Percentiles rank a stretch among this genome's conserved stretches.
These are phyloP conservation scores for Phylloscopus whistleri DNA, from an alignment of 2,113 vertebrate species.

Conservation along the genomic window DNA sequence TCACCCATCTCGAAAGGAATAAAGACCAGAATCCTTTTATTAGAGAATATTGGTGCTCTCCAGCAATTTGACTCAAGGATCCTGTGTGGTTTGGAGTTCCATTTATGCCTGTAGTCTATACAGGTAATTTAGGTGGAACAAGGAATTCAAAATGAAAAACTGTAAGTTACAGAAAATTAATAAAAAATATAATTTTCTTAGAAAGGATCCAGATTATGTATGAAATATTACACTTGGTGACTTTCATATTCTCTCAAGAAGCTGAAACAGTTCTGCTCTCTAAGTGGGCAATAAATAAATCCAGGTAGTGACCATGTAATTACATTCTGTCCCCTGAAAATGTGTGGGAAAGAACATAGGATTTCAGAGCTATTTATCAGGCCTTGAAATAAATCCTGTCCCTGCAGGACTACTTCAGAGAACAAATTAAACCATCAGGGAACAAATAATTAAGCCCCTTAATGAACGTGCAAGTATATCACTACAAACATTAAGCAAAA, in stretches of 20 bases:
- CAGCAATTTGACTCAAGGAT: background rate
- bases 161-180: background rate
- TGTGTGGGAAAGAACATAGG: background rate
- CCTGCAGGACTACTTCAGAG: background rate
- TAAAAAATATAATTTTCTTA: background rate
- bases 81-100: background rate
- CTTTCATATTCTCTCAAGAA: background rate
- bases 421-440: background rate
- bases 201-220: background rate
- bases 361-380: background rate
- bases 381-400: background rate
- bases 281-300: background rate
- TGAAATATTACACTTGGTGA: background rate
- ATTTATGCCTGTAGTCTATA: background rate
- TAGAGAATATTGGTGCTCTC: background rate
- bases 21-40: background rate
- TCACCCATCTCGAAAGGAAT: background rate
- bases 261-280: background rate
- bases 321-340: background rate
- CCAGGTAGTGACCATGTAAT: background rate
- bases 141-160: background rate
- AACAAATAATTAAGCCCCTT: slow-evolving; percentile 14
- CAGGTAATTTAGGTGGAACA: background rate
- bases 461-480: background rate
- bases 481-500: background rate